Base-by-base conservation (phyloP, 2,113 vertebrate species). In the Malurus elegans region DNA sequence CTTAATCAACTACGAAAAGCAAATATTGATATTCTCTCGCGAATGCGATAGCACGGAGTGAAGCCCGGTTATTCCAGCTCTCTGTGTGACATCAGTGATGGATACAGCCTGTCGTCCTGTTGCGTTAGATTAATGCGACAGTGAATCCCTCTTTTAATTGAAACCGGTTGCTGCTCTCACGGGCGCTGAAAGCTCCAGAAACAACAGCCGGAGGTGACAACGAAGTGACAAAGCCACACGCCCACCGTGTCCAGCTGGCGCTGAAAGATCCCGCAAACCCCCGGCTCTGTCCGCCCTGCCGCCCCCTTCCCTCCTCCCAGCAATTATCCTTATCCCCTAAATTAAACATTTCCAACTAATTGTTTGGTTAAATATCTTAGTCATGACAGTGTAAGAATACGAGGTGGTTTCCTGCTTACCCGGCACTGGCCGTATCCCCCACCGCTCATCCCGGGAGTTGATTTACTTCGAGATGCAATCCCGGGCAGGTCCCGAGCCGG, bases 1-100 rank as follows among this genome's bases (percentile, higher is more conserved):
- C 64, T 79, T 69, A 12, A 29, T 82, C 14, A 25, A 7, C 50
- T 8, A 58, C 2, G 71, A n/a, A 75, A 82, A 79, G 53, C 56
- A 93, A 72, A 74, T 23, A 73, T 6, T 9, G 5, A 10, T 38
- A 2, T 53, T 44, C 12, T 10, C 8, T 10, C 1, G 28, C 9
- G 6, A 61, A 6, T 1, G 36, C 56, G 12, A 34, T 1, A 24
- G 62, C 4, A 8, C 19, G 1, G 50, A 20, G 18, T 0, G 58
- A 5, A 34, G 17, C 19, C 1, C 4, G 4, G 47, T 36, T 40
- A 2, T 8, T 11, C 18, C 87, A 45, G 32, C 32, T 3, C 31
- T 17, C 42, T 2, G 19, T 7, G 45, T 8, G 14, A 29, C 67
- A 1, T 0, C 2, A 23, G 7, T 8, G 70, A 17, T 2, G 19